Conservation (phyloP, 2,113 vertebrate genomes). For the Electrona antarctica region DNA sequence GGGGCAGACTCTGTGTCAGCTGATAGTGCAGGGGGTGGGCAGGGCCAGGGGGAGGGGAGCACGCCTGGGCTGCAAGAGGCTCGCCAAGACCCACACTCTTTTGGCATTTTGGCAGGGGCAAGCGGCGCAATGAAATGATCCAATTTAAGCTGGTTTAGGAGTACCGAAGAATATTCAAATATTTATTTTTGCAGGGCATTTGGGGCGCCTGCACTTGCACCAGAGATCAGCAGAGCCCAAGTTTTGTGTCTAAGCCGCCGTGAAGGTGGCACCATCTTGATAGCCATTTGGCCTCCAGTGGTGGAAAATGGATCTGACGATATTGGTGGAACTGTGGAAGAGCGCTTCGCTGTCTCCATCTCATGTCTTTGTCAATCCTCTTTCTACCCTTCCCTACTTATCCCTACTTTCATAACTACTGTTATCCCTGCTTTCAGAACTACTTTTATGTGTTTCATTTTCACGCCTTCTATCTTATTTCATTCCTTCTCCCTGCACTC, state of each 20-base stretch:
- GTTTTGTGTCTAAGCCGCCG: constrained; percentile 58
- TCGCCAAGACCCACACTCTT: constrained; percentile 82
- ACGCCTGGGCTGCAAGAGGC: constrained; percentile 65
- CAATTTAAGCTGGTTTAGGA: constrained; percentile 84
- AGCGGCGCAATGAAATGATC: constrained; percentile 80
- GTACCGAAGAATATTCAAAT: constrained; percentile 83
- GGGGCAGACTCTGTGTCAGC: constrained; percentile 82
- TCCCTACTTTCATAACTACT: constrained; percentile 21
- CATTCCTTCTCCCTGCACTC: background rate
- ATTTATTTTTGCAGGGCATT: constrained; percentile 81
- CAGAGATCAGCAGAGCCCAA: constrained; percentile 66
- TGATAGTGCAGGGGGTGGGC: constrained; percentile 82
- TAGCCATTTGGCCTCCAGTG: constrained; percentile 78
- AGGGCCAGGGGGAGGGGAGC: constrained; percentile 68
- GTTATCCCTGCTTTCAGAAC: background rate
- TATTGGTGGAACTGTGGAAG: constrained; percentile 38
- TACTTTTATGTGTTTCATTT: background rate
- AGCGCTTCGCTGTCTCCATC: constrained; percentile 36
- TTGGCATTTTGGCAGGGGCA: constrained; percentile 85
- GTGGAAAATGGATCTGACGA: constrained; percentile 70
- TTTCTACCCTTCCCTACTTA: constrained; percentile 31
- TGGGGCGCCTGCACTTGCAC: constrained; percentile 65
- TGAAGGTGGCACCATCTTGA: constrained; percentile 60
- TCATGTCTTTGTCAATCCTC: constrained; percentile 17
- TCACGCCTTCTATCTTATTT: background rate